phyloP scores from a whole-genome alignment of 2,113 vertebrate genomes.

The Rhinopithecus roxellana region DNA sequence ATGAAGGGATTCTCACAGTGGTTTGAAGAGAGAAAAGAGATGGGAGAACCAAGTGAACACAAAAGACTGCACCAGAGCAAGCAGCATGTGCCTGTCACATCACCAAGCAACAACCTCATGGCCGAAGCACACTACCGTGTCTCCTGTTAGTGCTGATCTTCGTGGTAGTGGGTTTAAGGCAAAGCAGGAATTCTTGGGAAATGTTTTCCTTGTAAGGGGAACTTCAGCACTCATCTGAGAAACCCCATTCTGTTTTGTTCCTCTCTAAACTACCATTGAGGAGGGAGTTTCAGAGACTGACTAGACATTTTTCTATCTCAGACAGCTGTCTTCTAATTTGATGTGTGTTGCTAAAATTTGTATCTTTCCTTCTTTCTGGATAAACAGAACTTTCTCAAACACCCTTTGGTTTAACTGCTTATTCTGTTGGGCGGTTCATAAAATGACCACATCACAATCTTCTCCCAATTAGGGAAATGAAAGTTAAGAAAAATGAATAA shows the following conservation, averaged over 20 bases:
- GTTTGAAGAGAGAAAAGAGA: neutral
- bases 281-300: neutral
- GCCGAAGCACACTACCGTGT: neutral
- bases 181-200: conserved; percentile 36
- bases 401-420: neutral
- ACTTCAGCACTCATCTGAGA: neutral
- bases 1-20: neutral
- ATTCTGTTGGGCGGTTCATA: neutral
- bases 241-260: neutral
- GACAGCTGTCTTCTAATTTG: neutral
- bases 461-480: conserved; percentile 35
- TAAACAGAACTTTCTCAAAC: conserved; percentile 46
- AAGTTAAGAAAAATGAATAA: conserved; percentile 16
- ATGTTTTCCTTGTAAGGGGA: neutral
- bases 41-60: neutral
- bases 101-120: neutral
- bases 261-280: neutral
- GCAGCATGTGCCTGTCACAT: neutral
- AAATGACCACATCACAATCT: conserved; percentile 47
- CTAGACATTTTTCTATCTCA: neutral
- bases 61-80: neutral
- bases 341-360: neutral
- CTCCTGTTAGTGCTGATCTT: conserved; percentile 4
- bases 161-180: neutral
- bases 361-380: neutral